Evolutionary conservation across 2,888 invertebrate species (phyloP), one percentile per base, ranked within the genome.

Genomic region (Lumbricus terrestris): DNA sequence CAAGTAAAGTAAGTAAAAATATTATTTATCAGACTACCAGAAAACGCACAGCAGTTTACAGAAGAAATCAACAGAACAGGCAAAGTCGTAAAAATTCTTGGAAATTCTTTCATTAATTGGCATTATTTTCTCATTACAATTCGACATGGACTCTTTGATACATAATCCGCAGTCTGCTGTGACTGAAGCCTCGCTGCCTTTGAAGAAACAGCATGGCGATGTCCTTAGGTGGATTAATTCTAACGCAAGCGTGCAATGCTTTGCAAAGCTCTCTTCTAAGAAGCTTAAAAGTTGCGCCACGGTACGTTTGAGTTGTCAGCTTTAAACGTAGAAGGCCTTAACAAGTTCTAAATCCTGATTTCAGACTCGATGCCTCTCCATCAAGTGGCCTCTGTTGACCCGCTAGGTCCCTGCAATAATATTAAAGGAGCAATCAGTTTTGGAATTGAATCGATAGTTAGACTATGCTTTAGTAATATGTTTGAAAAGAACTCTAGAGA

Each of bases 171-270:
- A n/a, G n/a, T n/a, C n/a, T n/a, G n/a, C n/a, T 69, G 69, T 1
- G 13, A n/a, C 16, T n/a, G 2, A 29, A n/a, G n/a, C 15, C 20
- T 47, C 47, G 69, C 69, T 69, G 69, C 69, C n/a, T 23, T 54
- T 29, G n/a, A 69, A 69, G n/a, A n/a, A 69, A 69, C 69, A 69
- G 69, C 69, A 85, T 85, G 85, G 85, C 85, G 85, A 37, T 23
- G 85, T 85, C 85, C 85, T 85, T 85, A 85, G 85, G 85, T 23
- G 85, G 85, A 18, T 85, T 34, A 23, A 85, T 85, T 85, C 35
- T 85, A 23, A 35, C 85, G 35, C 34, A 85, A 33, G 85, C 85
- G 34, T 85, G 35, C 85, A 85, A 85, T 85, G 85, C 35, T 85
- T 85, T 85, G 18, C 85, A 85, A 85, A 85, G 23, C 37, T 20